Percentiles rank a stretch among this genome's conserved stretches.
These are phyloP conservation scores for Palythoa grandiflora DNA, from an alignment of 92 coral and sea anemone species.

Conservation along the genomic window DNA sequence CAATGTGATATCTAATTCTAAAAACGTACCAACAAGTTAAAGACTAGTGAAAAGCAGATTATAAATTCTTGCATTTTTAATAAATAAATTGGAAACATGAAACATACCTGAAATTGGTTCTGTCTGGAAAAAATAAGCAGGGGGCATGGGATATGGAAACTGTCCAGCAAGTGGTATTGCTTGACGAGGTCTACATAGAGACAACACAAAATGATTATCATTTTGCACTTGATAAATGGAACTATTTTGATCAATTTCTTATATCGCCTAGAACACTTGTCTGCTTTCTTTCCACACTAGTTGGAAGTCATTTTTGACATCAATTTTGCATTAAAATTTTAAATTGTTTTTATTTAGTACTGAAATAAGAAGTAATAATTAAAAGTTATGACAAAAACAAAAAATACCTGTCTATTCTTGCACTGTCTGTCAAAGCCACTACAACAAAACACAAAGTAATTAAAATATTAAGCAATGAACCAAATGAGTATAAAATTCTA, in stretches of 20 bases:
- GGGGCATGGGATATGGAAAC: constrained; percentile 27
- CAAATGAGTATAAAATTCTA: not conserved
- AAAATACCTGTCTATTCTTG: constrained; percentile 39
- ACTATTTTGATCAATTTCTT: too few species aligned
- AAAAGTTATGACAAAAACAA: not conserved
- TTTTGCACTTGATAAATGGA: not conserved
- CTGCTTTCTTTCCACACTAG: too few species aligned
- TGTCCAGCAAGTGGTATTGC: constrained; percentile 36
- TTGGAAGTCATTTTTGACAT: too few species aligned
- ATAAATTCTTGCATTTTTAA: too few species aligned
- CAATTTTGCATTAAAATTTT: too few species aligned
- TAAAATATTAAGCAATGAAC: not conserved
- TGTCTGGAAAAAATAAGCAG: constrained; percentile 36
- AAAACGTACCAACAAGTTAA: too few species aligned
- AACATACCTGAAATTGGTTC: constrained; percentile 32
- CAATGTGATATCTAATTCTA: too few species aligned
- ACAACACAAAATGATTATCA: not conserved
- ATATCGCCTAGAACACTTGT: too few species aligned
- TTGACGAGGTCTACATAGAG: constrained; percentile 29
- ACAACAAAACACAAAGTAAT: not conserved
- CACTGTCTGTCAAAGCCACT: constrained; percentile 36
- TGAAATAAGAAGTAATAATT: too few species aligned
- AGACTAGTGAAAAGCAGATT: too few species aligned
- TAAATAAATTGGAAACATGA: too few species aligned
- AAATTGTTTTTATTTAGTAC: not conserved